Evolutionary conservation across 2,797 vertebrate genomes (phyloP).

Genomic region (Characodon lateralis): DNA sequence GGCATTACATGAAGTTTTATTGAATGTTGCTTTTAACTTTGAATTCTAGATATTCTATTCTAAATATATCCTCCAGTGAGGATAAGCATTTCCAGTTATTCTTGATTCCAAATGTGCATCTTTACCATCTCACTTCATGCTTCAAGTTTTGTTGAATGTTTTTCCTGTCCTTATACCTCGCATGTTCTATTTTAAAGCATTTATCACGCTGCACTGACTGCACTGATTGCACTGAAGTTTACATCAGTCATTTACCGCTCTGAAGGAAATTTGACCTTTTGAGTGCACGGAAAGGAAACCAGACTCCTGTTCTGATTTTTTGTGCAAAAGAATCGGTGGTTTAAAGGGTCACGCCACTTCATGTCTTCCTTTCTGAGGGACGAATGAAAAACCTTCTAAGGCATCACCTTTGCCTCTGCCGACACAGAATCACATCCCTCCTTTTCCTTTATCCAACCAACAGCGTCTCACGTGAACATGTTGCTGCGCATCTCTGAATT

Average conservation of each 20-base stretch:
- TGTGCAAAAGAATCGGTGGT: constrained; percentile 36
- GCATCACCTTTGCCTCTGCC: constrained; percentile 19
- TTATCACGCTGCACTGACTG: constrained; percentile 30
- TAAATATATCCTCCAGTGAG: neutral
- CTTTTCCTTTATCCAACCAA: neutral
- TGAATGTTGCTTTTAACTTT: neutral
- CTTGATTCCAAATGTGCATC: neutral
- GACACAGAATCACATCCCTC: neutral
- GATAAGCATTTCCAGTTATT: neutral
- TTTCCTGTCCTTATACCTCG: constrained; percentile 25
- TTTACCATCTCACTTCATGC: neutral
- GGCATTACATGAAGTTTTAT: neutral
- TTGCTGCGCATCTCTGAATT: neutral
- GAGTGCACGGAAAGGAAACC: constrained; percentile 48
- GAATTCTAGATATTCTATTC: neutral
- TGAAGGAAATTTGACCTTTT: constrained; percentile 61
- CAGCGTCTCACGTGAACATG: neutral
- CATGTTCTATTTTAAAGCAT: constrained; percentile 37
- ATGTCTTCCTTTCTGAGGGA: constrained; percentile 23
- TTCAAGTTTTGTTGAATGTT: constrained; percentile 4
- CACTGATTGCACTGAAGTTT: constrained; percentile 37
- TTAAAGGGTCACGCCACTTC: constrained; percentile 45
- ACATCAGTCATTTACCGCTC: constrained; percentile 47
- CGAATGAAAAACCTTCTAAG: constrained; percentile 22
- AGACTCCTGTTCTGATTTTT: constrained; percentile 31